Evolutionary conservation across 2,888 invertebrate species (phyloP).

Genomic region (Eristalis intricaria): DNA sequence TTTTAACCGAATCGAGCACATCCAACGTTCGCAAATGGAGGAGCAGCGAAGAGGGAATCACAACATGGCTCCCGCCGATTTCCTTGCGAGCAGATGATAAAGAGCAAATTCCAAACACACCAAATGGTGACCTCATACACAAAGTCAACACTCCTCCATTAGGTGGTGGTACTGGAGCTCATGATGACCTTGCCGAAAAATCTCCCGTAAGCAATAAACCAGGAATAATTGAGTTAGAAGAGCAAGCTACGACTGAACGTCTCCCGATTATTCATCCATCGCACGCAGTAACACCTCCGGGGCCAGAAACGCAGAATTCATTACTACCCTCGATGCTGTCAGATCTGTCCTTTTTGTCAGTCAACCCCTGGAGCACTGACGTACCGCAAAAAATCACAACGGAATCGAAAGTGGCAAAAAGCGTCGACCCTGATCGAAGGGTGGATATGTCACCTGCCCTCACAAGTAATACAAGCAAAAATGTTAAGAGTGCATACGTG

Average conservation of each 20-base stretch:
- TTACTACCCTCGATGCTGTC: slow-evolving; percentile 6
- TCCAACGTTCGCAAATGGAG: slow-evolving; percentile 22
- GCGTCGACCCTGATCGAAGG: slow-evolving; percentile 6
- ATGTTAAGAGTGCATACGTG: slow-evolving; percentile 5
- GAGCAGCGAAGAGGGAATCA: neutral
- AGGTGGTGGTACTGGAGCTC: neutral
- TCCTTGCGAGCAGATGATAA: neutral
- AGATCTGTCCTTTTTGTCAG: slow-evolving; percentile 1
- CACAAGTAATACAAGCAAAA: slow-evolving; percentile 21
- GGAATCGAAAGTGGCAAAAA: neutral
- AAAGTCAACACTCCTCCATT: neutral
- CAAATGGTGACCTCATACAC: neutral
- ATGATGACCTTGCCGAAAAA: neutral
- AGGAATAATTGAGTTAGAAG: slow-evolving; percentile 31
- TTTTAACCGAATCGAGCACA: slow-evolving; percentile 24
- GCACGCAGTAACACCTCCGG: neutral
- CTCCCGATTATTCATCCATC: slow-evolving; percentile 8
- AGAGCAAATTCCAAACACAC: neutral
- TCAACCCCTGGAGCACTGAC: slow-evolving; percentile 9
- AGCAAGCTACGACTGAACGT: slow-evolving; percentile 12
- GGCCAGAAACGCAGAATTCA: slow-evolving; percentile 27
- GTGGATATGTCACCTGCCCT: neutral
- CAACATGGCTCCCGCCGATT: neutral
- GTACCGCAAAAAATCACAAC: slow-evolving; percentile 12
- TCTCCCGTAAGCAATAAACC: neutral